Evolutionary conservation across 2,888 invertebrate genomes (phyloP).

Genomic region (Nebria brevicollis): DNA sequence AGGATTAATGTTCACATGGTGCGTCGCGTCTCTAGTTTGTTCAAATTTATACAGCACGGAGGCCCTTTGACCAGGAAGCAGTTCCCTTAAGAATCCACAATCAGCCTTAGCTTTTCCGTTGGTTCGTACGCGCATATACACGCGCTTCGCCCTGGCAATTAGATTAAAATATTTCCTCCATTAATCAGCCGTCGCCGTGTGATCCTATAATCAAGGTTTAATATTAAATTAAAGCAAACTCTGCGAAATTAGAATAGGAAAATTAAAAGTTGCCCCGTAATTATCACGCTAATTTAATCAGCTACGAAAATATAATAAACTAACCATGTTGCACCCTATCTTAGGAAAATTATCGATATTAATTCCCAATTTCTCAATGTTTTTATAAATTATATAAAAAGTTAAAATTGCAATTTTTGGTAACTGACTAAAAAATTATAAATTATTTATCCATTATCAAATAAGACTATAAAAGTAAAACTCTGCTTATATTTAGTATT

Average conservation of each 20-base stretch:
- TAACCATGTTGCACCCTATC: constrained; percentile 16
- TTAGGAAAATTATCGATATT: too few relatives aligned
- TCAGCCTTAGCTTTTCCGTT: constrained; percentile 33
- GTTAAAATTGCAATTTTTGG: too few relatives aligned
- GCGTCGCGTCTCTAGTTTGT: constrained; percentile 35
- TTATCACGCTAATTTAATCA: constrained; percentile 39
- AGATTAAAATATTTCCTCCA: constrained; percentile 51
- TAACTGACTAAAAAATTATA: too few relatives aligned
- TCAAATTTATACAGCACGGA: constrained; percentile 38
- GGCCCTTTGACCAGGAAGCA: constrained; percentile 31
- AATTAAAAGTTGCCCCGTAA: constrained; percentile 45
- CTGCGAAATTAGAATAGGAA: constrained; percentile 37
- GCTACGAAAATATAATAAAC: constrained; percentile 34
- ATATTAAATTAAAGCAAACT: constrained; percentile 47
- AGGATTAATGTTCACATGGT: constrained; percentile 36
- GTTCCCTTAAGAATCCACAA: constrained; percentile 44
- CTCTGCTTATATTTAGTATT: too few relatives aligned
- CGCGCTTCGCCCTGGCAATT: constrained; percentile 38
- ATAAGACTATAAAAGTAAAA: too few relatives aligned
- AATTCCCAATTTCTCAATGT: too few relatives aligned
- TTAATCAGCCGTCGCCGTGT: constrained; percentile 49
- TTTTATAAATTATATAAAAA: too few relatives aligned
- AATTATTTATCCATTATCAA: too few relatives aligned
- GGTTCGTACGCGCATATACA: constrained; percentile 3
- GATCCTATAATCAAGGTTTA: constrained; percentile 46